Percentiles rank a stretch among this genome's conserved stretches.
Evolutionary conservation across 30 jellyfish, hydroid and myxozoan species (phyloP).

Genomic region (Turritopsis rubra): DNA sequence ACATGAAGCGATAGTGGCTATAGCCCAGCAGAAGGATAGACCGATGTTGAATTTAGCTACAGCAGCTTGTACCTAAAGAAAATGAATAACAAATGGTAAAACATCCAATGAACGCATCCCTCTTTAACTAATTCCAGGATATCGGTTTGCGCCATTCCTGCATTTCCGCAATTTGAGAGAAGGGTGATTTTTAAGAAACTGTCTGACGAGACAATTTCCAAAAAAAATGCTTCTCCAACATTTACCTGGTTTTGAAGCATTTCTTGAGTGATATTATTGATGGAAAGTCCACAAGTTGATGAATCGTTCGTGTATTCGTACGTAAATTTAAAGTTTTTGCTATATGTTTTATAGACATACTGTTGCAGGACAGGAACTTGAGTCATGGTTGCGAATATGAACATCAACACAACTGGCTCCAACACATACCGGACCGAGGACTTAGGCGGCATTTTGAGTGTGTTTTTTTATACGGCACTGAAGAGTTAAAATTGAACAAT

Average conservation of each 20-base stretch:
- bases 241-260: neutral
- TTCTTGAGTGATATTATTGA: neutral
- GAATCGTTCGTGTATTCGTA: neutral
- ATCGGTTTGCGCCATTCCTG: no score
- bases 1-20: constrained; percentile 55
- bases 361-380: neutral
- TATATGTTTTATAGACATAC: neutral
- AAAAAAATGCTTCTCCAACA: no score
- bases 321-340: neutral
- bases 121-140: no score
- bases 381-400: neutral
- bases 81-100: neutral
- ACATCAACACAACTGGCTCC: neutral
- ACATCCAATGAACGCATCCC: no score
- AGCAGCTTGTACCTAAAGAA: neutral
- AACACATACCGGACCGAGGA: neutral
- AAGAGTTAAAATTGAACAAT: neutral
- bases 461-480: neutral
- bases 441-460: neutral
- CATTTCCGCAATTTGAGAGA: no score
- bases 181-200: no score
- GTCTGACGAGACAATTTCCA: no score
- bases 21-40: constrained; percentile 28
- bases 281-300: neutral
- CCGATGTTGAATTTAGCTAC: constrained; percentile 64